phyloP scores from a whole-genome alignment of 1,140 invertebrate genomes.

The Pemphigus obesinymphae region DNA sequence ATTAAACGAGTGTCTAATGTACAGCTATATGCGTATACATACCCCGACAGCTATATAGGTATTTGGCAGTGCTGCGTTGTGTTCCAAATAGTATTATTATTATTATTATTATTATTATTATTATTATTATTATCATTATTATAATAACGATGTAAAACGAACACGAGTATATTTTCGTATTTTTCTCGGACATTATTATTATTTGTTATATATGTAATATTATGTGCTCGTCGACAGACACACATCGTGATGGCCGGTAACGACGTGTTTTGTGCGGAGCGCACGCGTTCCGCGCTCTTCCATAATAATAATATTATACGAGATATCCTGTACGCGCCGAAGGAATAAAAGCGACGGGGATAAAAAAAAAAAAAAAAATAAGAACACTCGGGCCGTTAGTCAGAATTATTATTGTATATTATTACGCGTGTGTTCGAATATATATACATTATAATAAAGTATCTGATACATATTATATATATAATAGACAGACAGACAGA shows the following conservation, averaged over 20 bases:
- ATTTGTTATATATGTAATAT: no score
- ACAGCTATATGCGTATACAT: no score
- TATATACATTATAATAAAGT: no score
- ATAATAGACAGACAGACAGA: neutral
- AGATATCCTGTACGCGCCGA: no score
- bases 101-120: no score
- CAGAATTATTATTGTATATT: neutral
- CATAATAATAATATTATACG: neutral
- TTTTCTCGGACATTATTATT: no score
- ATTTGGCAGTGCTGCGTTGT: no score
- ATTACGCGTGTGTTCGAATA: neutral
- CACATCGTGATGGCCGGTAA: neutral
- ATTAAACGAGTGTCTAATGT: no score
- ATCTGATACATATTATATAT: neutral
- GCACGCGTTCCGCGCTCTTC: neutral
- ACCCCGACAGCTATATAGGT: no score
- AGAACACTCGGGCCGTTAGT: neutral
- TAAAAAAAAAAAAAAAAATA: neutral
- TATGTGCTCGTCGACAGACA: neutral
- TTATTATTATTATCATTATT: no score
- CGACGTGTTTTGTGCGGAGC: conserved; percentile 4
- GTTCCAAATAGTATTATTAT: no score
- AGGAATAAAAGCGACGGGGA: neutral
- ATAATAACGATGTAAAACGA: neutral
- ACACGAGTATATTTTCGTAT: neutral